Percentiles rank a stretch among this genome's conserved stretches.
Evolutionary conservation across 2,113 vertebrate species (phyloP).

Genomic region (Triplophysa dalaica): DNA sequence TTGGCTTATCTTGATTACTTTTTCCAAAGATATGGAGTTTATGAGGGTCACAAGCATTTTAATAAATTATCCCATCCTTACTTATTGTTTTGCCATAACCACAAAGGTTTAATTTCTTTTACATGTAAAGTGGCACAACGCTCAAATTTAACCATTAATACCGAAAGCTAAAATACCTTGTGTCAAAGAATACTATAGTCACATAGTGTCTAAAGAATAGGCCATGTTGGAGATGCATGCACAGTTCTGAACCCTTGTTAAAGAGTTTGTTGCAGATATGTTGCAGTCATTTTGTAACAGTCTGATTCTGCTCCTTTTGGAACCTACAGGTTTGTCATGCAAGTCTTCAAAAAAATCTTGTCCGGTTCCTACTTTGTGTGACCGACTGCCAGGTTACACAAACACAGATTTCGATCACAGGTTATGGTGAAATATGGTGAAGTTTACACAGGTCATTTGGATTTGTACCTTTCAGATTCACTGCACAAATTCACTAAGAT

Average conservation of each 20-base stretch:
- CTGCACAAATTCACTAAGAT: background rate
- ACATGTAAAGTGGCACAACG: no score
- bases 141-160: no score
- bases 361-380: constrained; percentile 58
- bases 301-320: constrained; percentile 54
- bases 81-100: background rate
- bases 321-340: constrained; percentile 68
- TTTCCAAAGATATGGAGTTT: background rate
- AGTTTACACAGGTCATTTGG: background rate
- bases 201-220: background rate
- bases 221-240: background rate
- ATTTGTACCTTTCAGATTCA: no score
- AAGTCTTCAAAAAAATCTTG: constrained; percentile 64
- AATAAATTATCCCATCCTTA: no score
- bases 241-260: constrained; percentile 44
- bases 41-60: no score
- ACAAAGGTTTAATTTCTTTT: background rate
- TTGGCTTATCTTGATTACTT: background rate
- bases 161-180: background rate
- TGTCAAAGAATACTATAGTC: background rate
- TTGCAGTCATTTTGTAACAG: no score
- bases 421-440: background rate
- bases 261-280: constrained; percentile 51
- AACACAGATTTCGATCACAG: background rate
- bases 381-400: background rate